These are phyloP conservation scores for Acleris holmiana DNA, from an alignment of 2,888 invertebrate species.

Conservation along the genomic window DNA sequence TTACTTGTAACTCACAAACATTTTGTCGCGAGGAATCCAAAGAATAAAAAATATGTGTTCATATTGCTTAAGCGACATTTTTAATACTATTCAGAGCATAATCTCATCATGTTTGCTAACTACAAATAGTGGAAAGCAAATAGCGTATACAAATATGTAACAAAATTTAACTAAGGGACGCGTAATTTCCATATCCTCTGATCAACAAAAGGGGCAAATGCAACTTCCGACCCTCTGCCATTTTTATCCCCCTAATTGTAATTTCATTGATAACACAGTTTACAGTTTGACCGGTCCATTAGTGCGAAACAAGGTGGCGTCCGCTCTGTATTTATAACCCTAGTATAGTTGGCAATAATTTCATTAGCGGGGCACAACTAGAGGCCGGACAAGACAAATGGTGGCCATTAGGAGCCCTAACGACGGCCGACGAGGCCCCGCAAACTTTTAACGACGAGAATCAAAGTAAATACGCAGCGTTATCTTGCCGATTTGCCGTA, in stretches of 20 bases:
- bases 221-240: conserved; percentile 73
- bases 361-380: conserved; percentile 84
- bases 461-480: conserved; percentile 83
- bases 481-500: conserved; percentile 81
- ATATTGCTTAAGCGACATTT: neutral
- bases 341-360: conserved; percentile 85
- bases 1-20: conserved; percentile 3
- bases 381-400: conserved; percentile 85
- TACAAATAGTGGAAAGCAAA: conserved; percentile 23
- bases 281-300: conserved; percentile 85
- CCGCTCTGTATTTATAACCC: conserved; percentile 81
- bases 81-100: neutral
- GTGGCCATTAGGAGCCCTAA: conserved; percentile 82
- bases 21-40: conserved; percentile 4
- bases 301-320: conserved; percentile 81
- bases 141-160: conserved; percentile 28
- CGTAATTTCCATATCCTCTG: conserved; percentile 56
- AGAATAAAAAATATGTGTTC: neutral
- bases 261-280: conserved; percentile 85
- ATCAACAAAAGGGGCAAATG: conserved; percentile 65
- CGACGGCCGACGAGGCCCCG: conserved; percentile 80
- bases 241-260: conserved; percentile 83
- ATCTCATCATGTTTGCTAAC: neutral
- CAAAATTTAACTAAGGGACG: conserved; percentile 36
- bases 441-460: conserved; percentile 84